Conservation (phyloP, 2,797 vertebrate genomes). For the Eulemur mongoz region DNA sequence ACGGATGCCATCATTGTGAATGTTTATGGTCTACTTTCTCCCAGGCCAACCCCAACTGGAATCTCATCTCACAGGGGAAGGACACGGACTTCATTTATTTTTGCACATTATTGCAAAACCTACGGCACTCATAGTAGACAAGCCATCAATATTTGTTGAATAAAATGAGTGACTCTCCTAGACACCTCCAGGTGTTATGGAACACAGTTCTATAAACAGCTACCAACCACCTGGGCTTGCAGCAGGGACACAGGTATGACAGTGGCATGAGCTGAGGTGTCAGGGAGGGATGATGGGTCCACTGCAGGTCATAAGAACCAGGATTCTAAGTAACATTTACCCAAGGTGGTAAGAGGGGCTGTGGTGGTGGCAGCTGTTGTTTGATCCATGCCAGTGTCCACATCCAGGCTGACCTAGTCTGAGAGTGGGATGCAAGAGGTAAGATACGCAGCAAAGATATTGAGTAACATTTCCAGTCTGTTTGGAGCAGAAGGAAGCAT, state of each 20-base stretch:
- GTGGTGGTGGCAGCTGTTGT: no score
- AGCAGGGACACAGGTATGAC: not conserved
- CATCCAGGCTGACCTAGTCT: not conserved
- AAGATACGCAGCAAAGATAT: fast-evolving
- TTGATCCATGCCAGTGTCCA: not conserved
- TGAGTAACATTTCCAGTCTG: fast-evolving
- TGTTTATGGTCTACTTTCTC: fast-evolving
- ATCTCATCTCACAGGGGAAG: fast-evolving
- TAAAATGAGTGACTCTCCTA: not conserved
- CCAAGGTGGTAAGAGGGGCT: fast-evolving
- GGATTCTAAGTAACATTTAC: not conserved
- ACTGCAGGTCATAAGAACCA: not conserved
- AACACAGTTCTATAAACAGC: no score
- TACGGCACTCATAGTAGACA: fast-evolving
- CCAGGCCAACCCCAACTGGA: fast-evolving
- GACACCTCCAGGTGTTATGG: not conserved
- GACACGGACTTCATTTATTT: not conserved
- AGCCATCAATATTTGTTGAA: not conserved
- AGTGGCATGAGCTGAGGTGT: fast-evolving
- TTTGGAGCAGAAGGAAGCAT: not conserved
- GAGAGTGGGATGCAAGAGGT: not conserved
- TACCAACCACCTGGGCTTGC: not conserved
- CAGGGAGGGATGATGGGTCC: not conserved
- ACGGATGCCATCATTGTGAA: fast-evolving
- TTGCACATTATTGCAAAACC: not conserved